phyloP scores from a whole-genome alignment of 2,113 vertebrate species.

The Neopipo cinnamomea region DNA sequence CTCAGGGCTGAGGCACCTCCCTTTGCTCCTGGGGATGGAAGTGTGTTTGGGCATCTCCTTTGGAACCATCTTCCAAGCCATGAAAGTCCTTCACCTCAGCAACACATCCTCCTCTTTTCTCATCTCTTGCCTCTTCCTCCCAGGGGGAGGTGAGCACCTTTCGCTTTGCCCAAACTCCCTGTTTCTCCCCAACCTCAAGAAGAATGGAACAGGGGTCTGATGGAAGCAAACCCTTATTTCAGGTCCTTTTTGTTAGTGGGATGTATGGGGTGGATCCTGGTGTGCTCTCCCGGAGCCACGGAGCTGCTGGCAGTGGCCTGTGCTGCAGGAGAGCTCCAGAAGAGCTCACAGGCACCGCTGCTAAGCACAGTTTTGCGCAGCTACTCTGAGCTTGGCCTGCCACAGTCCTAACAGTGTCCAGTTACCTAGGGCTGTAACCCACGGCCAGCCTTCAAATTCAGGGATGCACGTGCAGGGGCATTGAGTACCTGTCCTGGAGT shows the following conservation, averaged over 20 bases:
- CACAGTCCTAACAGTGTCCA: not conserved
- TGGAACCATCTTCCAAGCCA: not conserved
- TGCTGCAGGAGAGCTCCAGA: not conserved
- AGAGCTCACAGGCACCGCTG: rapidly evolving
- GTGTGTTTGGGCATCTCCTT: not conserved
- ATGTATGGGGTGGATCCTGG: rapidly evolving
- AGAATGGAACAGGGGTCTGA: not conserved
- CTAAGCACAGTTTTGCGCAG: not conserved
- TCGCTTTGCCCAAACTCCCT: not conserved
- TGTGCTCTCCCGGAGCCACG: rapidly evolving
- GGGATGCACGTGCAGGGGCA: rapidly evolving
- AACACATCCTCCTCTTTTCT: not conserved
- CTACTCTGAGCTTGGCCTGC: not conserved
- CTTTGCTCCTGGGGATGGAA: not conserved
- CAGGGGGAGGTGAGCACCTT: rapidly evolving
- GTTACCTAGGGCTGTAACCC: not conserved
- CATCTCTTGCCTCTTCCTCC: not conserved
- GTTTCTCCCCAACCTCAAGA: not conserved
- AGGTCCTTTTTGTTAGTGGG: not conserved
- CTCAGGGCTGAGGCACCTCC: not conserved
- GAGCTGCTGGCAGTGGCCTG: not conserved
- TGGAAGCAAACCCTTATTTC: not conserved
- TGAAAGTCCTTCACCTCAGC: not conserved
- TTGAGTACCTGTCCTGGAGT: not conserved
- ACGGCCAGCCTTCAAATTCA: not conserved